phyloP scores from a whole-genome alignment of 1,140 invertebrate genomes.

The Cephus cinctus region DNA sequence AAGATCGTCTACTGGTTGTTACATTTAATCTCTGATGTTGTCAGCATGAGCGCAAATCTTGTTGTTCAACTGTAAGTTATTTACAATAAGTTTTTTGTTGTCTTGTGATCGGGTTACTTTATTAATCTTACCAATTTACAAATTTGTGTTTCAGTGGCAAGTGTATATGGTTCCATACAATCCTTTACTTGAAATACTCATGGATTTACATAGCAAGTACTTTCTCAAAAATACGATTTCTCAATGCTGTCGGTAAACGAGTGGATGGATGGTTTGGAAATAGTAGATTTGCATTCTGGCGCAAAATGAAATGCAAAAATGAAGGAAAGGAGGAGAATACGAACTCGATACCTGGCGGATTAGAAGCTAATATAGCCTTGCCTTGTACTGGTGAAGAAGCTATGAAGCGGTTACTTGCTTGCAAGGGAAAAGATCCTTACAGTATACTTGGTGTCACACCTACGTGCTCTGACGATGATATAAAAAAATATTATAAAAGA shows the following conservation, averaged over 20 bases:
- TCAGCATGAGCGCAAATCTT: constrained; percentile 73
- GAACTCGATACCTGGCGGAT: constrained; percentile 58
- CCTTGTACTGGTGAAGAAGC: constrained; percentile 91
- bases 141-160: constrained; percentile 40
- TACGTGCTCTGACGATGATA: constrained; percentile 87
- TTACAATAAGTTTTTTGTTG: not conserved
- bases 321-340: constrained; percentile 48
- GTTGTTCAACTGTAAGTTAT: constrained; percentile 72
- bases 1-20: constrained; percentile 73
- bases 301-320: constrained; percentile 59
- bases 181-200: constrained; percentile 49
- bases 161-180: constrained; percentile 45
- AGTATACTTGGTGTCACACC: constrained; percentile 86
- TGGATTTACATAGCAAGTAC: constrained; percentile 41
- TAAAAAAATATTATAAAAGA: constrained; percentile 89
- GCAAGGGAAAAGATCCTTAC: constrained; percentile 94
- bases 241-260: constrained; percentile 56
- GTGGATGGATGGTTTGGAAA: constrained; percentile 62
- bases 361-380: constrained; percentile 78
- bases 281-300: constrained; percentile 63
- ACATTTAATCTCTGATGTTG: constrained; percentile 75
- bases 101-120: constrained; percentile 43
- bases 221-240: constrained; percentile 47
- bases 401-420: constrained; percentile 87
- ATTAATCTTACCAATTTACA: constrained; percentile 3